These are phyloP conservation scores for Cephus pulcher DNA, from an alignment of 2,888 invertebrate genomes.

Conservation along the genomic window DNA sequence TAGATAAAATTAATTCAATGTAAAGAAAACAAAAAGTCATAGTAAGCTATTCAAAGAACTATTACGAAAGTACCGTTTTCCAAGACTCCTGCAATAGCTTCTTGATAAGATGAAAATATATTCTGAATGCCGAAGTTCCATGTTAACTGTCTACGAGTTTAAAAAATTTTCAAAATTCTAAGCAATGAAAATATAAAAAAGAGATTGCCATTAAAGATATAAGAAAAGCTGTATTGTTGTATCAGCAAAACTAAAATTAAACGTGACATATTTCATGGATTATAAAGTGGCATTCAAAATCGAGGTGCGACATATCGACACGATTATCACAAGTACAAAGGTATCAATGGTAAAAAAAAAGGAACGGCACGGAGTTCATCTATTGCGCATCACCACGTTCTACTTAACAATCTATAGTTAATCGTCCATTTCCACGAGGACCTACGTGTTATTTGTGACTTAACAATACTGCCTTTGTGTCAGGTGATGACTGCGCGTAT, in stretches of 20 bases:
- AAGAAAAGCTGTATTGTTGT: neutral
- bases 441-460: neutral
- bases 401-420: neutral
- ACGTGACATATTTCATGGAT: neutral
- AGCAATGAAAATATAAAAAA: neutral
- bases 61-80: neutral
- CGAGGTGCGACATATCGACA: conserved; percentile 4
- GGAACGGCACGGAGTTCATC: conserved; percentile 13
- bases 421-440: neutral
- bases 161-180: neutral
- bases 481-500: neutral
- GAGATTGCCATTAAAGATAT: neutral
- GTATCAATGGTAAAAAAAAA: conserved; percentile 17
- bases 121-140: neutral
- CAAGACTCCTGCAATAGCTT: neutral
- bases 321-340: conserved; percentile 17
- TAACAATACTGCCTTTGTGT: neutral
- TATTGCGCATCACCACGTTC: conserved; percentile 15
- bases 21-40: neutral
- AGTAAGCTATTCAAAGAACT: neutral
- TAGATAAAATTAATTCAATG: conserved; percentile 7
- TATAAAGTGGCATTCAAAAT: neutral
- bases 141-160: neutral
- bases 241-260: no score
- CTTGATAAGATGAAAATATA: neutral